phyloP scores from a whole-genome alignment of 2,113 vertebrate genomes.

The Ochotona curzoniae region DNA sequence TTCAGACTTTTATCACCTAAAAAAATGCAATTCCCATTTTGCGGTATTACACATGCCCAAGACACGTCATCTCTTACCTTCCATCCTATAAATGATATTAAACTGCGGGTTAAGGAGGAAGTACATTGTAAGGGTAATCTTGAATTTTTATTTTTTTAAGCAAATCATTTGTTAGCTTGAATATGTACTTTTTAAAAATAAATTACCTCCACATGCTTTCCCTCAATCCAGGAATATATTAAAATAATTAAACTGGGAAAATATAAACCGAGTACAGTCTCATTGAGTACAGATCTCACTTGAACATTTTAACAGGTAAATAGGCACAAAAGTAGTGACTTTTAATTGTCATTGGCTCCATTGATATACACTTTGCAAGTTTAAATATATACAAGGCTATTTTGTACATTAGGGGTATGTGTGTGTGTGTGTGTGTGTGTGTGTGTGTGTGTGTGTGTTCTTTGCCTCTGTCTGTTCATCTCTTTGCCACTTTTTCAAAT shows the following conservation, averaged over 20 bases:
- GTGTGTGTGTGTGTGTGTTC: too few relatives aligned
- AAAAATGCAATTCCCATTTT: neutral
- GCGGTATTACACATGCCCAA: neutral
- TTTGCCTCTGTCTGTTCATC: too few relatives aligned
- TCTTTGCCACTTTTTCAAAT: too few relatives aligned
- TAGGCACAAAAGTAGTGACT: neutral
- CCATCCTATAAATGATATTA: neutral
- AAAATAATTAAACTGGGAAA: constrained; percentile 26
- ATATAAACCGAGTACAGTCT: neutral
- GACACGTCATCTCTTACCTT: neutral
- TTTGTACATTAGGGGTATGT: too few relatives aligned
- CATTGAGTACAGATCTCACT: neutral
- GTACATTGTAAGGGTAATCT: neutral
- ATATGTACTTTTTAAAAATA: constrained; percentile 45
- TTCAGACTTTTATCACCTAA: neutral
- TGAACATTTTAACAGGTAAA: neutral
- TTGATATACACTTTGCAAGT: too few relatives aligned
- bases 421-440: neutral
- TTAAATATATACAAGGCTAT: too few relatives aligned
- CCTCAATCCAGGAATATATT: neutral
- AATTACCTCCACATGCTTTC: neutral
- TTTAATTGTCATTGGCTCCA: too few relatives aligned
- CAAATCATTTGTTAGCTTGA: neutral
- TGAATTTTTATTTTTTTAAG: constrained; percentile 25
- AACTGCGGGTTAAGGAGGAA: neutral